Conservation (phyloP, 2,113 vertebrate genomes). For the Tursiops truncatus region DNA sequence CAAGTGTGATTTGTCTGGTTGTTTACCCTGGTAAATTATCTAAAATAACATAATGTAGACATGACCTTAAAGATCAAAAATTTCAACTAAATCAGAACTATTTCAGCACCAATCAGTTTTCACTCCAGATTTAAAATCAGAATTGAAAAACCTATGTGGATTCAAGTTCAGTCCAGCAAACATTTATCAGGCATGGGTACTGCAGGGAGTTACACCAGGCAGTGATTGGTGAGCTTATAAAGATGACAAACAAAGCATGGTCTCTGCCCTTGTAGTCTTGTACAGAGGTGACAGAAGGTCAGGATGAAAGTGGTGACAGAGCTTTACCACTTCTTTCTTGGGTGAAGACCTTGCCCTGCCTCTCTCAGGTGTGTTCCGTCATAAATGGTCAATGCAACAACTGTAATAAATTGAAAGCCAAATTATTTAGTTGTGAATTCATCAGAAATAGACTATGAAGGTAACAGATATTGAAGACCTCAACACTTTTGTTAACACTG, state of each 20-base stretch:
- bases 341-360: not conserved
- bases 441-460: not conserved
- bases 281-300: not conserved
- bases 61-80: not conserved
- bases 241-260: not conserved
- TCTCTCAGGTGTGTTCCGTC: not conserved
- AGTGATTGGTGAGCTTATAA: not conserved
- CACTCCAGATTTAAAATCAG: not conserved
- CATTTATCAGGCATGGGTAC: not conserved
- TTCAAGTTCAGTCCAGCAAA: conserved; percentile 7
- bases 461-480: not conserved
- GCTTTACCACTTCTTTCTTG: not conserved
- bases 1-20: conserved; percentile 5
- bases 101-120: not conserved
- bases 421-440: not conserved
- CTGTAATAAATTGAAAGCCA: not conserved
- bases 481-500: not conserved
- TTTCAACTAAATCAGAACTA: not conserved
- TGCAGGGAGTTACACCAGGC: not conserved
- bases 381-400: not conserved
- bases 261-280: not conserved
- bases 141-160: not conserved
- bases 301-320: not conserved
- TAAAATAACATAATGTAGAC: not conserved
- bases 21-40: not conserved